Percentiles rank a stretch among this genome's conserved stretches.
Evolutionary conservation across 2,888 invertebrate species (phyloP).

Genomic region (Meteorus cinctellus): DNA sequence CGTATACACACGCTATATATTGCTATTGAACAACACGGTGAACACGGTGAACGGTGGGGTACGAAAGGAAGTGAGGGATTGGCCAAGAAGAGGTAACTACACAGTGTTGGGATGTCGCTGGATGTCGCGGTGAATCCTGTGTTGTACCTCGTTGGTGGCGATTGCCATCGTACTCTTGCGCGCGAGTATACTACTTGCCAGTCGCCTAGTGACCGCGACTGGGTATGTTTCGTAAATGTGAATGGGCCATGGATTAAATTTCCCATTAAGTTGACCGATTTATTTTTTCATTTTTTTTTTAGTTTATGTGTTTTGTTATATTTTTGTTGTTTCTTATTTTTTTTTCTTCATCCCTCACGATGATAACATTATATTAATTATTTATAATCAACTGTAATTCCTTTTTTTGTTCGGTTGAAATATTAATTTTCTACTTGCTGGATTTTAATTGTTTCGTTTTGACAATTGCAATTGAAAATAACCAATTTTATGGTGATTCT

Average conservation of each 20-base stretch:
- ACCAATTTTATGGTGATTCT: background rate
- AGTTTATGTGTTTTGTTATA: conserved; percentile 16
- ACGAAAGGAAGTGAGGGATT: conserved; percentile 33
- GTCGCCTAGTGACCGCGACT: conserved; percentile 72
- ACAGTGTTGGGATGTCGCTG: conserved; percentile 34
- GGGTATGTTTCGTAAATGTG: conserved; percentile 60
- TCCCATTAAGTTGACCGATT: background rate
- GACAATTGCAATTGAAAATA: background rate
- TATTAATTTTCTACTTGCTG: background rate
- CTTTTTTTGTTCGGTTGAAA: background rate
- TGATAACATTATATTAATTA: background rate
- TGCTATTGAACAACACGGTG: conserved; percentile 18
- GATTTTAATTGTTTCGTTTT: background rate
- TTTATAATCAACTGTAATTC: background rate
- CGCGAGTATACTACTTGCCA: conserved; percentile 55
- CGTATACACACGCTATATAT: conserved; percentile 22
- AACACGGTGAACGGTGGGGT: conserved; percentile 22
- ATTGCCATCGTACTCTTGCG: conserved; percentile 35
- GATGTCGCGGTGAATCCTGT: conserved; percentile 43
- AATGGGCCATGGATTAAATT: conserved; percentile 64
- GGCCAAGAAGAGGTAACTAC: conserved; percentile 26
- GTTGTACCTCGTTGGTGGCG: conserved; percentile 28
- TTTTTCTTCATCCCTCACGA: background rate
- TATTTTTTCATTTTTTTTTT: conserved; percentile 14
- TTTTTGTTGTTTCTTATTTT: background rate